These are phyloP conservation scores for Calypte anna DNA, from an alignment of 2,113 vertebrate species.

Conservation along the genomic window DNA sequence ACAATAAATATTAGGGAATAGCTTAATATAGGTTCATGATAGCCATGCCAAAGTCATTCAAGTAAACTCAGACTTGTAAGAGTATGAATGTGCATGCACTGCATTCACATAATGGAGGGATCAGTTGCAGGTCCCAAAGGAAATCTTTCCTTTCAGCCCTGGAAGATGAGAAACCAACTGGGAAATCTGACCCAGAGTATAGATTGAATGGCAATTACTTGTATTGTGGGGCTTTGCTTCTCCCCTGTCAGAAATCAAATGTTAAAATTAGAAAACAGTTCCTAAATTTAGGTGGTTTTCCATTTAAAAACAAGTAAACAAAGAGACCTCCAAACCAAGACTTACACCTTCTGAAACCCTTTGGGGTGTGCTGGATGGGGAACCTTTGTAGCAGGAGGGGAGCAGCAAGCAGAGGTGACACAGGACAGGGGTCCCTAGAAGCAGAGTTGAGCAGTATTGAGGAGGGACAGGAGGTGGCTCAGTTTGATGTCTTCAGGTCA, in stretches of 20 bases:
- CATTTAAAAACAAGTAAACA: background rate
- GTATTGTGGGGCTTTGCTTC: conserved; percentile 13
- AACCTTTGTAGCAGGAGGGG: background rate
- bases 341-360: background rate
- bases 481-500: background rate
- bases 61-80: background rate
- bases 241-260: conserved; percentile 13
- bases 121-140: background rate
- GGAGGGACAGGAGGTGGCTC: background rate
- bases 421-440: background rate
- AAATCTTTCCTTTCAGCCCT: conserved; percentile 57
- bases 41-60: background rate
- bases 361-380: background rate
- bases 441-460: accelerated
- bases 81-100: background rate
- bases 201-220: conserved; percentile 48
- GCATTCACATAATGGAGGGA: background rate
- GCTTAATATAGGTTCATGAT: conserved; percentile 1
- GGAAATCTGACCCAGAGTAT: background rate
- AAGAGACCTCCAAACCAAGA: background rate
- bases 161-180: conserved; percentile 46
- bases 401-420: accelerated
- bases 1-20: conserved; percentile 55
- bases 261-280: conserved; percentile 8
- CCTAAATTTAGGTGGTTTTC: background rate